These are phyloP conservation scores for Itoplectis maculator DNA, from an alignment of 2,888 invertebrate species.

Conservation along the genomic window DNA sequence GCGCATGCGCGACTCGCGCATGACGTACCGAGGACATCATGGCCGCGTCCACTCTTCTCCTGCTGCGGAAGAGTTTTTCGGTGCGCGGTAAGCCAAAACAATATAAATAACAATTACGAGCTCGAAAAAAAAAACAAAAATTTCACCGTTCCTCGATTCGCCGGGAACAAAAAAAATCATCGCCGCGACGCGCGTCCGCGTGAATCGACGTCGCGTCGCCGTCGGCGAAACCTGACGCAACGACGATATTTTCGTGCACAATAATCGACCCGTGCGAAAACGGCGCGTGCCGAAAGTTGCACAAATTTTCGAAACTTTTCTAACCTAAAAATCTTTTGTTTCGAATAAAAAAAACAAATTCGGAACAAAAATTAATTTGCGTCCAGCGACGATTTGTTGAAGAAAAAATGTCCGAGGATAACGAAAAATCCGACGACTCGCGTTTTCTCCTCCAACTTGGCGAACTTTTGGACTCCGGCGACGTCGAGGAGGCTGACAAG, in stretches of 20 bases:
- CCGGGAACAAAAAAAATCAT: not conserved
- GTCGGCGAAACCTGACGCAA: conserved; percentile 1
- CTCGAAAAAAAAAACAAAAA: conserved; percentile 16
- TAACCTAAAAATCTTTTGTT: not conserved
- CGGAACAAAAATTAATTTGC: no score
- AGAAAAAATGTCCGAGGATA: no score
- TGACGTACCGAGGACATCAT: conserved; percentile 58
- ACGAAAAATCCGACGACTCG: not conserved
- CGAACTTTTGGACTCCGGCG: not conserved
- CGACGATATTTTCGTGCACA: conserved; percentile 11
- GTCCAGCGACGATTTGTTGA: no score
- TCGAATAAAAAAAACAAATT: not conserved
- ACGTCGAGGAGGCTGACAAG: no score
- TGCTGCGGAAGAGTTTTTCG: conserved; percentile 71
- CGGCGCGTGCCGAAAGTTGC: not conserved
- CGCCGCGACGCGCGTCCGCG: not conserved
- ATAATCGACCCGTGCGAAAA: not conserved
- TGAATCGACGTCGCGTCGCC: not conserved
- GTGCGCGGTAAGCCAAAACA: conserved; percentile 72
- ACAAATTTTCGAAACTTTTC: not conserved
- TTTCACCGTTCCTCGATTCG: not conserved
- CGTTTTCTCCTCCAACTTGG: not conserved
- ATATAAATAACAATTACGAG: conserved; percentile 33
- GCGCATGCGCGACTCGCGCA: conserved; percentile 1
- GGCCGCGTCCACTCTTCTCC: conserved; percentile 72